Conservation (phyloP, 92 coral and sea anemone genomes). For the Phenganax marumi region DNA sequence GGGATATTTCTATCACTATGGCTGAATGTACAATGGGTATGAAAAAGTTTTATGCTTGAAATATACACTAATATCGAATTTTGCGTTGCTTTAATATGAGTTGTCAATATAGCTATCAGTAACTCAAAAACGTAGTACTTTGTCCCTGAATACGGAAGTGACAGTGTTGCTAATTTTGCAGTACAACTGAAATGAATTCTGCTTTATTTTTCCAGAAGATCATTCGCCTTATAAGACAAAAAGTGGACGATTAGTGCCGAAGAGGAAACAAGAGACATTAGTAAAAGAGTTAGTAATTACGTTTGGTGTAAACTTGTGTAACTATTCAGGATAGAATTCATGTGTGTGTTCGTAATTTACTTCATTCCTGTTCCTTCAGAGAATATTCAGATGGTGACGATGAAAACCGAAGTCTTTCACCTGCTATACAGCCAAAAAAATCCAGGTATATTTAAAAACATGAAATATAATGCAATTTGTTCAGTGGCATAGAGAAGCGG, state of each 20-base stretch:
- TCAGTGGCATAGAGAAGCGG: not conserved
- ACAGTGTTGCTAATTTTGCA: not conserved
- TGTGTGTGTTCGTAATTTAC: not conserved
- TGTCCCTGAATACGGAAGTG: not conserved
- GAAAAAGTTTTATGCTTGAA: not conserved
- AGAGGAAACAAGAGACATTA: conserved; percentile 71
- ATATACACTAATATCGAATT: not conserved
- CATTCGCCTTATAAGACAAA: conserved; percentile 81
- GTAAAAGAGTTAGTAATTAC: conserved; percentile 79
- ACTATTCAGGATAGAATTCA: too few species aligned
- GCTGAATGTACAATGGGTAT: not conserved
- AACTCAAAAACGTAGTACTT: not conserved
- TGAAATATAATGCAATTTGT: not conserved
- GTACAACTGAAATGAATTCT: not conserved
- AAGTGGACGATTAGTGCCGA: conserved; percentile 82
- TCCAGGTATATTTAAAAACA: not conserved
- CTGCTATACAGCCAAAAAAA: not conserved
- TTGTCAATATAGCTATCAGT: not conserved
- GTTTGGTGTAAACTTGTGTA: not conserved
- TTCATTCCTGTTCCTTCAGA: not conserved
- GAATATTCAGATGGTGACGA: conserved; percentile 17
- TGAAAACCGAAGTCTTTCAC: not conserved
- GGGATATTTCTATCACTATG: not conserved
- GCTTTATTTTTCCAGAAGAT: conserved; percentile 57
- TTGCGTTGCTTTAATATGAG: not conserved